phyloP scores from a whole-genome alignment of 2,888 invertebrate species.

The Drosophila silvestris region DNA sequence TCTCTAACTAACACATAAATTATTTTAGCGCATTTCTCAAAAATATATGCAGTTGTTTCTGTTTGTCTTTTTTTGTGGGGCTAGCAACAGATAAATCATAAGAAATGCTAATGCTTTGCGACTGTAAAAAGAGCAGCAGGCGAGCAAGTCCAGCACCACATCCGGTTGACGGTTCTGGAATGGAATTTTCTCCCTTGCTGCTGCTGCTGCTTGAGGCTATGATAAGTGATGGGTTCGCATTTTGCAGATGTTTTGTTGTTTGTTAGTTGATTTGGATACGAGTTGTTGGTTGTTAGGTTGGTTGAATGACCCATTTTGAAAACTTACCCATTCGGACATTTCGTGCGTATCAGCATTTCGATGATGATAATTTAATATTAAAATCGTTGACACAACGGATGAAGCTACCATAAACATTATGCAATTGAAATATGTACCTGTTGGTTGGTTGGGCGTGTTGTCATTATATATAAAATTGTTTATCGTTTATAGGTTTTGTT shows the following conservation, averaged over 20 bases:
- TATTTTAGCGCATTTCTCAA: conserved; percentile 50
- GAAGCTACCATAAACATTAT: conserved; percentile 99
- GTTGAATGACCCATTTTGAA: conserved; percentile 61
- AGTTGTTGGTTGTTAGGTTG: conserved; percentile 51
- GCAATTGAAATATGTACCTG: conserved; percentile 99
- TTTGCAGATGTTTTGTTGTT: conserved; percentile 52
- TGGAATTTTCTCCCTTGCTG: conserved; percentile 25
- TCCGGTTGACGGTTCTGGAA: conserved; percentile 20
- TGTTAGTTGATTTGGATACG: conserved; percentile 72
- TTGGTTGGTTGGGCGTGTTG: conserved; percentile 85
- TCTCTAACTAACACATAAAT: conserved; percentile 73
- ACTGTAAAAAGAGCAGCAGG: conserved; percentile 43
- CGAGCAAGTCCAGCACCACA: conserved; percentile 33
- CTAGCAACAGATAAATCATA: conserved; percentile 65
- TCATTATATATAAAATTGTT: conserved; percentile 69
- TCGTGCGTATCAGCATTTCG: conserved; percentile 98
- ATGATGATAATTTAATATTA: conserved; percentile 99
- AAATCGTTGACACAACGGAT: conserved; percentile 98
- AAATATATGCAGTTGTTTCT: conserved; percentile 35
- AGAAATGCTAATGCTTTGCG: conserved; percentile 63
- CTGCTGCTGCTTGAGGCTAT: conserved; percentile 40
- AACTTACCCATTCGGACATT: conserved; percentile 98
- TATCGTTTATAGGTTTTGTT: conserved; percentile 47
- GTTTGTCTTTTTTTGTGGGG: conserved; percentile 37
- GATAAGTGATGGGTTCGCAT: conserved; percentile 60